Evolutionary conservation across 2,113 vertebrate species (phyloP).

Genomic region (Rhizomys pruinosus): DNA sequence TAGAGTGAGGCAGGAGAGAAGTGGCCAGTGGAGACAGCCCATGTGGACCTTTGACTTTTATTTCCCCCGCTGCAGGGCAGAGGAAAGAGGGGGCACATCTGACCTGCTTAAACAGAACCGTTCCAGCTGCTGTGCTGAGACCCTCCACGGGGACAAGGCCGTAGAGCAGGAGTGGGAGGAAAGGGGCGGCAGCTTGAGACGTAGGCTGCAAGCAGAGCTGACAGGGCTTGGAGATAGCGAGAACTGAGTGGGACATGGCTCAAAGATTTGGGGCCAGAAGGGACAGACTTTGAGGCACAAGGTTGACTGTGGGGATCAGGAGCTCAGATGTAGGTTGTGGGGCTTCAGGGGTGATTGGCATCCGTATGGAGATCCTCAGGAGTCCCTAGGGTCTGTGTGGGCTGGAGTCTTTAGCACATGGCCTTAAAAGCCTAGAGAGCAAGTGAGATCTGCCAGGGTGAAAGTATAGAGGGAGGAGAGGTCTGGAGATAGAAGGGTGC

Average conservation of each 20-base stretch:
- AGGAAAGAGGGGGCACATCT: background rate
- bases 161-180: background rate
- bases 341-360: background rate
- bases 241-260: background rate
- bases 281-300: background rate
- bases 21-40: background rate
- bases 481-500: background rate
- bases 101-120: background rate
- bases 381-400: background rate
- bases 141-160: background rate
- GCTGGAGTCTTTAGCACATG: background rate
- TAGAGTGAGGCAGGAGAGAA: background rate
- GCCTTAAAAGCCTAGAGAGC: background rate
- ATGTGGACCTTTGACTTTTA: background rate
- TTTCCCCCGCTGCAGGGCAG: background rate
- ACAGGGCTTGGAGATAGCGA: background rate
- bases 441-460: background rate
- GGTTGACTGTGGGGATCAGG: background rate
- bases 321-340: background rate
- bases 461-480: background rate
- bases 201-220: background rate
- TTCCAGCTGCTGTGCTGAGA: background rate
- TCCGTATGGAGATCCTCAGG: background rate
- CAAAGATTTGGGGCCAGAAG: background rate
- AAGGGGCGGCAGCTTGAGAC: background rate